These are phyloP conservation scores for Drosophila erecta DNA, from an alignment of 1,140 invertebrate genomes.

Conservation along the genomic window DNA sequence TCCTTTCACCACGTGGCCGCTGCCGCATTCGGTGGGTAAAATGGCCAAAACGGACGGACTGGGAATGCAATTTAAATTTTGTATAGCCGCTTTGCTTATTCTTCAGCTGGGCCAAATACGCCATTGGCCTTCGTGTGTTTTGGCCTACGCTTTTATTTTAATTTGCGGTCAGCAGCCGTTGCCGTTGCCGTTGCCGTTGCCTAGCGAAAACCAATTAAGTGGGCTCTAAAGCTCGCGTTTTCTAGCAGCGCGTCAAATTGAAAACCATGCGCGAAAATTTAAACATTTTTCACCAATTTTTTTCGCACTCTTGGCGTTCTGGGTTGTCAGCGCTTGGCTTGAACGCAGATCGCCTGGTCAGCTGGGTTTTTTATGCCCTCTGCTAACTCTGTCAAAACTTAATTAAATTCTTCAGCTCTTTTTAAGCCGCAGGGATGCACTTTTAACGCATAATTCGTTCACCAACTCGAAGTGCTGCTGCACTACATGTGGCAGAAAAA, in stretches of 20 bases:
- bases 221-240: conserved; percentile 30
- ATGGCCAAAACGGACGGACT: background rate
- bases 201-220: conserved; percentile 68
- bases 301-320: background rate
- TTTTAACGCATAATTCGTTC: conserved; percentile 74
- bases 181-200: conserved; percentile 1
- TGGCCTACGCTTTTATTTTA: conserved; percentile 46
- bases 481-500: conserved; percentile 23
- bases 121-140: conserved; percentile 7
- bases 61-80: conserved; percentile 32
- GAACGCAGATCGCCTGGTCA: conserved; percentile 11
- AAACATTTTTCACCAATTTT: conserved; percentile 28
- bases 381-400: conserved; percentile 63
- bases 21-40: conserved; percentile 10
- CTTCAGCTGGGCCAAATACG: conserved; percentile 6
- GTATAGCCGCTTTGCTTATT: conserved; percentile 17
- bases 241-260: conserved; percentile 30
- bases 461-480: conserved; percentile 14
- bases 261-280: conserved; percentile 49
- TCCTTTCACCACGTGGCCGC: conserved; percentile 8
- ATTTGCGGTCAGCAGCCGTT: conserved; percentile 42
- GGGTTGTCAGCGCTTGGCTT: conserved; percentile 21
- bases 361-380: conserved; percentile 12
- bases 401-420: conserved; percentile 76
- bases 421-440: conserved; percentile 63